A percentile compares a stretch with the other conserved stretches of the same genome.
phyloP scores from a whole-genome alignment of 2,797 vertebrate species.

The Anabas testudineus region DNA sequence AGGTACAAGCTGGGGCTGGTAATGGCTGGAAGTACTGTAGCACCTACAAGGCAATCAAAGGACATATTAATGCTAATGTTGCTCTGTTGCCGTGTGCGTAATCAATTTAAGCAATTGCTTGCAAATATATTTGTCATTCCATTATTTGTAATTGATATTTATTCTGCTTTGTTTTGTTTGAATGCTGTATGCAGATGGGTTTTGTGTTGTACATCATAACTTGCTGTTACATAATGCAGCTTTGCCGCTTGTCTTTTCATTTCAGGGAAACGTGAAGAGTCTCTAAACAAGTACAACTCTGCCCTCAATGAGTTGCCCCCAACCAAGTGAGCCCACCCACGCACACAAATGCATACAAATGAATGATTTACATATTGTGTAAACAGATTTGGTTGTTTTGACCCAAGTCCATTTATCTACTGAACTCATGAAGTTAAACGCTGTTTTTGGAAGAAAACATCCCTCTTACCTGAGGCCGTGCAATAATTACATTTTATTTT shows the following conservation, averaged over 20 bases:
- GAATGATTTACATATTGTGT: conserved; percentile 19
- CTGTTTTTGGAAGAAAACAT: not conserved
- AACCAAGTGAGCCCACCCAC: conserved; percentile 74
- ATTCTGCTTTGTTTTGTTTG: no score
- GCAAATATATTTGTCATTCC: no score
- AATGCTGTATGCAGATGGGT: no score
- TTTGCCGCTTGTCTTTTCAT: conserved; percentile 49
- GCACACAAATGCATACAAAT: conserved; percentile 10
- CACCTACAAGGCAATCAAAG: no score
- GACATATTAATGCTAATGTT: no score
- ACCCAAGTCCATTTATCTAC: conserved; percentile 25
- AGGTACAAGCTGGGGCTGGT: no score
- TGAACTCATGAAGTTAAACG: conserved; percentile 17
- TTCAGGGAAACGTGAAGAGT: conserved; percentile 81
- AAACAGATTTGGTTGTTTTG: conserved; percentile 25
- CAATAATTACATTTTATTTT: conserved; percentile 21
- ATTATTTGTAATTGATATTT: no score
- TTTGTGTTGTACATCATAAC: not conserved
- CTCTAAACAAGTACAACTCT: conserved; percentile 77
- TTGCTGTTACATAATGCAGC: not conserved
- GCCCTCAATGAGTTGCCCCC: conserved; percentile 76
- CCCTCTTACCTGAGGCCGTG: not conserved
- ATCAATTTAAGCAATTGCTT: no score
- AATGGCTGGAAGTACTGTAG: no score
- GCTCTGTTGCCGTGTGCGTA: no score